Percentiles rank a stretch among this genome's conserved stretches.
phyloP scores from a whole-genome alignment of 2,797 vertebrate species.

The Coregonus ussuriensis region DNA sequence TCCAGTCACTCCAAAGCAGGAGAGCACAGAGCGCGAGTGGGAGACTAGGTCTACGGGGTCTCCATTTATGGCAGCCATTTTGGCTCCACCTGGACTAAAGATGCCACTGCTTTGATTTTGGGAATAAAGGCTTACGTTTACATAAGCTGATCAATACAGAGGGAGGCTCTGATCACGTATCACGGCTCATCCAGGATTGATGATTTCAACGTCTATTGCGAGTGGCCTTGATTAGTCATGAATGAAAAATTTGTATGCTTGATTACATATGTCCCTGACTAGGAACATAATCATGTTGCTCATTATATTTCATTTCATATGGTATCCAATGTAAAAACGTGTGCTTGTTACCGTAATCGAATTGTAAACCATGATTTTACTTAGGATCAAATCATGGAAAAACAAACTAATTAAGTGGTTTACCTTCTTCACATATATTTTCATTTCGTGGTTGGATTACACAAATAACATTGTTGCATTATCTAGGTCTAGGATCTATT shows the following conservation, averaged over 20 bases:
- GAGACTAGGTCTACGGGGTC: constrained; percentile 63
- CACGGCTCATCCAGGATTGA: constrained; percentile 40
- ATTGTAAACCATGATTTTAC: neutral
- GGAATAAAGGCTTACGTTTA: constrained; percentile 42
- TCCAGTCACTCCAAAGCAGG: constrained; percentile 53
- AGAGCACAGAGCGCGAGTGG: constrained; percentile 49
- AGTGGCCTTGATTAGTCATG: neutral
- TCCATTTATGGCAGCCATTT: constrained; percentile 68
- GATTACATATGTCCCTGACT: neutral
- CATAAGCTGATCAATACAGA: constrained; percentile 56
- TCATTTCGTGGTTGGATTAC: too few relatives aligned
- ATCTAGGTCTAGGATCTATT: too few relatives aligned
- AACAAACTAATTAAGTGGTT: neutral
- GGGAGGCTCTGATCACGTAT: constrained; percentile 47
- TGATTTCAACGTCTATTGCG: constrained; percentile 35
- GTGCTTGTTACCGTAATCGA: neutral
- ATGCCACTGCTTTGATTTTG: constrained; percentile 31
- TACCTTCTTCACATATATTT: too few relatives aligned
- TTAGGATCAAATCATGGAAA: neutral
- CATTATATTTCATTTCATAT: neutral
- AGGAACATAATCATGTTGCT: neutral
- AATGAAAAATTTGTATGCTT: neutral
- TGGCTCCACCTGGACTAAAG: constrained; percentile 9
- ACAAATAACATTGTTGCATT: too few relatives aligned
- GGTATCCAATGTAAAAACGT: neutral